phyloP scores from a whole-genome alignment of 2,113 vertebrate genomes.

The Rhinoderma darwinii region DNA sequence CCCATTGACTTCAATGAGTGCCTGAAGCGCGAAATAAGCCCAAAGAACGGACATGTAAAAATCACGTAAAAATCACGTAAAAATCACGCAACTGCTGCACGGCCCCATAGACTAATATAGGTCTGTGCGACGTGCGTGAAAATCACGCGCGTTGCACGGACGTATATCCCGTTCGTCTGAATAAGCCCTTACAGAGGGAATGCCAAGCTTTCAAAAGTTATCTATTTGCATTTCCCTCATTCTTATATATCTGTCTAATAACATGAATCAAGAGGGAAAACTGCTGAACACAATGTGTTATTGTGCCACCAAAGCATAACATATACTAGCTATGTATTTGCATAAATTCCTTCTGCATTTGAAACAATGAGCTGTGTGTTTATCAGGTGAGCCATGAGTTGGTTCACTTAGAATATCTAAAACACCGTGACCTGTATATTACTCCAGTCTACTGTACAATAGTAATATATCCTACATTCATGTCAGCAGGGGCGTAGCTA shows the following conservation, averaged over 20 bases:
- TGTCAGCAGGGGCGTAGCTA: too few species aligned
- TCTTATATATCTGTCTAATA: not conserved
- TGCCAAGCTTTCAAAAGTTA: not conserved
- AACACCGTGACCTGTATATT: not conserved
- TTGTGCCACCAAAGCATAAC: not conserved
- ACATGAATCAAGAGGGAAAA: not conserved
- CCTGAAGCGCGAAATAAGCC: too few species aligned
- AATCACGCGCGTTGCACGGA: too few species aligned
- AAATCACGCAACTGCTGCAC: too few species aligned
- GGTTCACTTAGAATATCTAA: not conserved
- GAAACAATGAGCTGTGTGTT: slow-evolving; percentile 14
- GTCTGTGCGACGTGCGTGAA: too few species aligned
- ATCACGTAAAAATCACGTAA: too few species aligned
- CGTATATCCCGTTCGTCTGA: too few species aligned
- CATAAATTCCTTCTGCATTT: not conserved
- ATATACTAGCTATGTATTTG: not conserved
- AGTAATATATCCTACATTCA: not conserved
- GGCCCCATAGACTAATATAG: not conserved
- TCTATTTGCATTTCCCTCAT: not conserved
- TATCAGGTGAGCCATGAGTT: not conserved
- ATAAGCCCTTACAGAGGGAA: not conserved
- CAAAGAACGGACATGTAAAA: too few species aligned
- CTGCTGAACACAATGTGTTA: not conserved
- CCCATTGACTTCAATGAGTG: too few species aligned
- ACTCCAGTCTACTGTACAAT: not conserved